Evolutionary conservation across 2,888 invertebrate species (phyloP).

Genomic region (Agriopis leucophaearia): DNA sequence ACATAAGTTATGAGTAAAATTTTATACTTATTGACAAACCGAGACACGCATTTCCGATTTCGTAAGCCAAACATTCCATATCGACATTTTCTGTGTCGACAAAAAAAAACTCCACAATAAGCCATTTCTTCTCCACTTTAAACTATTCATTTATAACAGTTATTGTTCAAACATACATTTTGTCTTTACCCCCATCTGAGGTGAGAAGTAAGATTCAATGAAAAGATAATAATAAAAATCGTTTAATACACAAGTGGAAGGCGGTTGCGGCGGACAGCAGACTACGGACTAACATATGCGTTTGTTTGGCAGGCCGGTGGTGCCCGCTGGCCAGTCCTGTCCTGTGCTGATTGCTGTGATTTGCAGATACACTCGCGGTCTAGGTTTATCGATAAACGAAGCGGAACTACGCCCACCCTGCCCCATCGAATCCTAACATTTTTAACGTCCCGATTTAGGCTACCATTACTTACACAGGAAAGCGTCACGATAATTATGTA

Average conservation of each 20-base stretch:
- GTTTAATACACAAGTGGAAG: constrained; percentile 38
- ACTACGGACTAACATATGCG: constrained; percentile 72
- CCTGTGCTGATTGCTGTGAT: constrained; percentile 82
- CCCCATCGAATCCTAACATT: constrained; percentile 50
- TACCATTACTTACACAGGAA: constrained; percentile 37
- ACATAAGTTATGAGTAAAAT: constrained; percentile 85
- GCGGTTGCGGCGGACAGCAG: constrained; percentile 58
- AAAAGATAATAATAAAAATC: constrained; percentile 11
- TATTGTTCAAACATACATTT: not conserved
- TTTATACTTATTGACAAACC: constrained; percentile 81
- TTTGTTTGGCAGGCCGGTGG: constrained; percentile 87
- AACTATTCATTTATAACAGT: not conserved
- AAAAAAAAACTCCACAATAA: constrained; percentile 5
- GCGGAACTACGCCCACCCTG: constrained; percentile 67
- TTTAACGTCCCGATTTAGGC: constrained; percentile 44
- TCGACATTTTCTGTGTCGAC: constrained; percentile 10
- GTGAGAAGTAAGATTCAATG: constrained; percentile 11
- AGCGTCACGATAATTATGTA: constrained; percentile 38
- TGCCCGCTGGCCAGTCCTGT: constrained; percentile 86
- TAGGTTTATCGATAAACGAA: constrained; percentile 71
- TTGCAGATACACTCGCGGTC: constrained; percentile 77
- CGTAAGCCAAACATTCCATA: constrained; percentile 54
- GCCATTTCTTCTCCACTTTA: constrained; percentile 2
- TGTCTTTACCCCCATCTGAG: constrained; percentile 5
- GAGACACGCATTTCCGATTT: constrained; percentile 65